phyloP scores from a whole-genome alignment of 1,140 invertebrate genomes.

The Trichonephila inaurata region DNA sequence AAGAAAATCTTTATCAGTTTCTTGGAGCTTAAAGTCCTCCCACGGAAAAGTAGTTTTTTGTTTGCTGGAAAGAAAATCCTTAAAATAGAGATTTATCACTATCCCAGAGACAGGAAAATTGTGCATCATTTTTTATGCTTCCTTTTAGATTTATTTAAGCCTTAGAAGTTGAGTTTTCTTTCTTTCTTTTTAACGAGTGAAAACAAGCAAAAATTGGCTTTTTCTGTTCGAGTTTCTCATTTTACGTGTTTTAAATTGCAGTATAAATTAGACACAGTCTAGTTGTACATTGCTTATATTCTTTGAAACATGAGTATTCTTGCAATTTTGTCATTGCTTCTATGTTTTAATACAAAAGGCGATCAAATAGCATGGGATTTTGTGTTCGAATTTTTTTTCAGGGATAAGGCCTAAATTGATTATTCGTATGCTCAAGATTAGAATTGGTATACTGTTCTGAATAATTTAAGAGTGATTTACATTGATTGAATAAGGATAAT shows the following conservation, averaged over 20 bases:
- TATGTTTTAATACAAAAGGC: too few relatives aligned
- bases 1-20: too few relatives aligned
- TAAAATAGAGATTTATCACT: not conserved
- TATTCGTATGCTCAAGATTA: not conserved
- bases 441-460: too few relatives aligned
- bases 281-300: not conserved
- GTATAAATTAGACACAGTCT: slow-evolving; percentile 40
- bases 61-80: not conserved
- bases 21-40: too few relatives aligned
- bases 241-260: not conserved
- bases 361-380: too few relatives aligned
- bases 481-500: not conserved
- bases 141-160: too few relatives aligned
- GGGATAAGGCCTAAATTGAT: not conserved
- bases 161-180: not conserved
- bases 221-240: not conserved
- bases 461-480: not conserved
- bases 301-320: not conserved
- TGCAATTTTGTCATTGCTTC: too few relatives aligned
- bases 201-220: not conserved
- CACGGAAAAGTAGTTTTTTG: too few relatives aligned
- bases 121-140: not conserved
- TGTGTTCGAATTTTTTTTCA: not conserved
- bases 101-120: not conserved
- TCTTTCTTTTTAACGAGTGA: not conserved